Evolutionary conservation across 2,797 vertebrate species (phyloP).

Genomic region (Ptychobarbus kaznakovi): DNA sequence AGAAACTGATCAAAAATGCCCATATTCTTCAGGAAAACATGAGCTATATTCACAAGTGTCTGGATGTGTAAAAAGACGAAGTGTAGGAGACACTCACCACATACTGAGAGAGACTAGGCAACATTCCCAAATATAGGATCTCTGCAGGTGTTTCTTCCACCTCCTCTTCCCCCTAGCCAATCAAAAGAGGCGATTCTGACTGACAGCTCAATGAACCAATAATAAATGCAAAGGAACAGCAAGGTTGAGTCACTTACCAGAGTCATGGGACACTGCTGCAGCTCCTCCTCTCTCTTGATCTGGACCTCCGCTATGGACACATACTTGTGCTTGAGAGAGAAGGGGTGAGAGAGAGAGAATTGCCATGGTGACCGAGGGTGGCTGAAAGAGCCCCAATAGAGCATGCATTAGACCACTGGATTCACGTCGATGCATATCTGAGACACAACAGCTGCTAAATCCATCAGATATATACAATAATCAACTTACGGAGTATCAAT

Average conservation of each 20-base stretch:
- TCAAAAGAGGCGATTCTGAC: constrained; percentile 31
- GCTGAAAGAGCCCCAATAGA: constrained; percentile 11
- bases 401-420: background rate
- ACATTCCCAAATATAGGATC: constrained; percentile 89
- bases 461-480: background rate
- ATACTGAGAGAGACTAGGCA: constrained; percentile 93
- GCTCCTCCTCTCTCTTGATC: constrained; percentile 91
- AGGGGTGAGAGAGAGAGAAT: constrained; percentile 33
- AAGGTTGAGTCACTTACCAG: constrained; percentile 78
- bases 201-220: constrained; percentile 13
- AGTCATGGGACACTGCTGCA: constrained; percentile 93
- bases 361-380: constrained; percentile 35
- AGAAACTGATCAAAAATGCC: background rate
- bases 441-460: constrained; percentile 3
- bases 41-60: background rate
- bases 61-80: background rate
- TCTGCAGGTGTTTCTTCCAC: constrained; percentile 91
- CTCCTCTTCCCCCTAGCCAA: constrained; percentile 89
- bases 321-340: constrained; percentile 89
- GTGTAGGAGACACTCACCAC: constrained; percentile 83
- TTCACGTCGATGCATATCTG: background rate
- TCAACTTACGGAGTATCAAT: background rate
- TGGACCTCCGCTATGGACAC: constrained; percentile 92
- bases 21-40: background rate
- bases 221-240: background rate